Conservation (phyloP, 2,797 vertebrate species). For the Sciurus carolinensis region DNA sequence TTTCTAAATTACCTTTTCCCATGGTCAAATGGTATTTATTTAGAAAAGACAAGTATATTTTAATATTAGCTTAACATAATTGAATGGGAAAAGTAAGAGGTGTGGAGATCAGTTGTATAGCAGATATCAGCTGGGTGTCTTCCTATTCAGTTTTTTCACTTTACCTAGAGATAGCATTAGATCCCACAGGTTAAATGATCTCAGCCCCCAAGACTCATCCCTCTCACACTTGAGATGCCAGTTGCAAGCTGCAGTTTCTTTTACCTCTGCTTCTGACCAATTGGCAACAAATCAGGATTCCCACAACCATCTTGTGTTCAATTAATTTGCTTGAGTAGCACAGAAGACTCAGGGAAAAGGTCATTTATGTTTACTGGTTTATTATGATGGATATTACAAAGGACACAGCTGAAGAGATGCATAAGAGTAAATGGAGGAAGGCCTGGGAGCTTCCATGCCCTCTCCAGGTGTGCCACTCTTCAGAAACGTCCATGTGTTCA, state of each 20-base stretch:
- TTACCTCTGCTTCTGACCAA: not conserved
- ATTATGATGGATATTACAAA: not conserved
- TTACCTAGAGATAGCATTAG: not conserved
- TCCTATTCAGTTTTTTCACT: not conserved
- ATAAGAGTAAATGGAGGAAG: not conserved
- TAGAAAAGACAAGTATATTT: conserved; percentile 35
- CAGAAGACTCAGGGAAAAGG: not conserved
- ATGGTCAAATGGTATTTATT: not conserved
- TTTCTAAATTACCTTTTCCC: conserved; percentile 20
- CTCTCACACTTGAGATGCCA: not conserved
- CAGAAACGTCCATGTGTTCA: not conserved
- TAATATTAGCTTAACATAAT: conserved; percentile 5
- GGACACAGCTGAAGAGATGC: not conserved
- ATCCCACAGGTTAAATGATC: not conserved
- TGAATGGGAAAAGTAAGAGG: not conserved
- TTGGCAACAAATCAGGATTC: not conserved
- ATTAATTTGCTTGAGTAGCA: not conserved
- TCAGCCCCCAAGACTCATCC: not conserved
- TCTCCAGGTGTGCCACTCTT: not conserved
- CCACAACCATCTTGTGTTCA: not conserved
- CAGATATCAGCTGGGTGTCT: not conserved
- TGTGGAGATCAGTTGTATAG: not conserved
- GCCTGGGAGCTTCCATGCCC: not conserved
- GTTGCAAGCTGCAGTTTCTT: too few relatives aligned
- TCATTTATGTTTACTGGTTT: not conserved